These are phyloP conservation scores for Tretioscincus oriximinensis DNA, from an alignment of 2,113 vertebrate species.

Conservation along the genomic window DNA sequence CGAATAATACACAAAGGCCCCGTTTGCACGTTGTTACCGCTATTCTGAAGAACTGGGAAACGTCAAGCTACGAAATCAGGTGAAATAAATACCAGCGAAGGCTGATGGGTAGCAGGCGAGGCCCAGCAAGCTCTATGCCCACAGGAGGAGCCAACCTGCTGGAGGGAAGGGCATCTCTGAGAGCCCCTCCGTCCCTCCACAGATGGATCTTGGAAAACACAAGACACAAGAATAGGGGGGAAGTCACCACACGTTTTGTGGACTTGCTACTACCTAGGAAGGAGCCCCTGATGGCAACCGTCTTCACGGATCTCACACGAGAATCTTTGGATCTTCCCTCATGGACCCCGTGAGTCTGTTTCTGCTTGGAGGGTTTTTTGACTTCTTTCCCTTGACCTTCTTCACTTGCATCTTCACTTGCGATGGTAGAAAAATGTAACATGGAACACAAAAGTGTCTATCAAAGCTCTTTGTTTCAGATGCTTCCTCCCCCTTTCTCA, in stretches of 20 bases:
- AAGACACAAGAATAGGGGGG: constrained; percentile 43
- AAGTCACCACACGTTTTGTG: constrained; percentile 48
- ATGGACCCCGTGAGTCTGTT: constrained; percentile 14
- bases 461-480: constrained; percentile 27
- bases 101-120: constrained; percentile 51
- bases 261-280: constrained; percentile 49
- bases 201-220: not conserved
- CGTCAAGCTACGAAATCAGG: constrained; percentile 62
- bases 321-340: constrained; percentile 44
- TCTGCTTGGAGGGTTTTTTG: constrained; percentile 64
- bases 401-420: constrained; percentile 48
- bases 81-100: constrained; percentile 59
- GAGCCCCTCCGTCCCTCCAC: not conserved
- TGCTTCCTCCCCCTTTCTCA: constrained; percentile 41
- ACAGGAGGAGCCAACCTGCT: constrained; percentile 48
- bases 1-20: constrained; percentile 82
- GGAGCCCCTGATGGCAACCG: constrained; percentile 49
- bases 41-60: constrained; percentile 74
- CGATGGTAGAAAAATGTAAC: constrained; percentile 52
- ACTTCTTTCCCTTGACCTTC: constrained; percentile 48
- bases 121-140: constrained; percentile 6
- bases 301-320: constrained; percentile 54
- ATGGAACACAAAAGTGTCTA: constrained; percentile 42
- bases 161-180: not conserved
- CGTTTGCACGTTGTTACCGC: constrained; percentile 75